Conservation (phyloP, 2,888 invertebrate species). For the Muscina levida region DNA sequence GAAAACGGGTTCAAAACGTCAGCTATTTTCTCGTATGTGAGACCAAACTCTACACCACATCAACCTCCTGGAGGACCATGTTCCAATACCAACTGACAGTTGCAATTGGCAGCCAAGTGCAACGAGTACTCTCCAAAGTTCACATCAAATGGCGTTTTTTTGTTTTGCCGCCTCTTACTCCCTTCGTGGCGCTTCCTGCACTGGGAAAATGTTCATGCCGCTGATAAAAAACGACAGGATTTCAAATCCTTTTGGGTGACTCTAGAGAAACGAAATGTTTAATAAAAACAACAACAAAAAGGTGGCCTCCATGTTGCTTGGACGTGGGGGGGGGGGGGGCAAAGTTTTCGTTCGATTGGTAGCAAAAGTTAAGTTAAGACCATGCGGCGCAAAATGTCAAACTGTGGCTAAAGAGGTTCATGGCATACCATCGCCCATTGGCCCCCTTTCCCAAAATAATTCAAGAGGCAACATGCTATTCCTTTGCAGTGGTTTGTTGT, state of each 20-base stretch:
- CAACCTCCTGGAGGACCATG: conserved; percentile 14
- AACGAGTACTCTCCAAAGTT: conserved; percentile 62
- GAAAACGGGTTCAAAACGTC: not conserved
- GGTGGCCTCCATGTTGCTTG: not conserved
- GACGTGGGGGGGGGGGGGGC: not conserved
- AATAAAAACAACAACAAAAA: not conserved
- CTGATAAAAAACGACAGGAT: conserved; percentile 33
- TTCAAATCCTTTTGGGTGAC: not conserved
- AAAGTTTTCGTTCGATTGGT: no score
- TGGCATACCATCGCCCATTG: not conserved
- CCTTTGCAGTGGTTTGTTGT: conserved; percentile 58
- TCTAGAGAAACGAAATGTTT: not conserved
- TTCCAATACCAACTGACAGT: conserved; percentile 57
- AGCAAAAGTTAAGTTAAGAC: conserved; percentile 45
- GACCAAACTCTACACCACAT: not conserved
- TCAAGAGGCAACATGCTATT: conserved; percentile 56
- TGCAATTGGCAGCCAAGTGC: conserved; percentile 65
- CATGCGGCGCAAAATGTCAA: conserved; percentile 63
- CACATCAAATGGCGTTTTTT: conserved; percentile 36
- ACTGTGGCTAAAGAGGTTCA: conserved; percentile 52
- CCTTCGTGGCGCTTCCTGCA: conserved; percentile 11
- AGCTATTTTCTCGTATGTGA: not conserved
- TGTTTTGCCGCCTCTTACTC: conserved; percentile 4
- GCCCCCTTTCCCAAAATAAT: not conserved
- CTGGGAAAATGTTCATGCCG: conserved; percentile 48